A percentile compares a stretch with the other conserved stretches of the same genome.
phyloP scores from a whole-genome alignment of 1,140 invertebrate species.

The Euwallacea fornicatus region DNA sequence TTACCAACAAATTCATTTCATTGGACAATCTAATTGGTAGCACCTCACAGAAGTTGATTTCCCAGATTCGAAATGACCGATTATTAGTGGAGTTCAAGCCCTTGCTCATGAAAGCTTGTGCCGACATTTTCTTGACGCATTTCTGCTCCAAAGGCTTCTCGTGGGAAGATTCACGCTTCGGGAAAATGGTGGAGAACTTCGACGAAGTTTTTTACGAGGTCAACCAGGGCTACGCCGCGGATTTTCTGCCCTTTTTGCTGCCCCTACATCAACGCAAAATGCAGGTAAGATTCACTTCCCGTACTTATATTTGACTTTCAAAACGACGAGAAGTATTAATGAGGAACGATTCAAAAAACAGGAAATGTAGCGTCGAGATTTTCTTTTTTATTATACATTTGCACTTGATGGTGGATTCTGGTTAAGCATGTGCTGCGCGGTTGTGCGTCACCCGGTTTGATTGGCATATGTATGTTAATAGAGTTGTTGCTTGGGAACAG shows the following conservation, averaged over 20 bases:
- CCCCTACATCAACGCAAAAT: constrained; percentile 71
- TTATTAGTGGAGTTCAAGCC: constrained; percentile 60
- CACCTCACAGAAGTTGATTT: constrained; percentile 52
- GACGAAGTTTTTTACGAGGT: constrained; percentile 88
- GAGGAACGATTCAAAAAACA: constrained; percentile 12
- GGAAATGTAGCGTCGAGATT: constrained; percentile 10
- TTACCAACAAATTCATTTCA: constrained; percentile 66
- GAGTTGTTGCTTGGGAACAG: no score
- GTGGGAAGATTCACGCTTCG: constrained; percentile 64
- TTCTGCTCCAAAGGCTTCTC: constrained; percentile 77
- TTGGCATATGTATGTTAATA: no score
- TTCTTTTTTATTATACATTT: constrained; percentile 5
- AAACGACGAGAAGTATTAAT: constrained; percentile 8
- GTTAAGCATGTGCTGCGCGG: no score
- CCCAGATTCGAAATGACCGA: constrained; percentile 45
- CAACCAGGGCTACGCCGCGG: constrained; percentile 83
- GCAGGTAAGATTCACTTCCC: constrained; percentile 37
- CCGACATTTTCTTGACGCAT: constrained; percentile 81
- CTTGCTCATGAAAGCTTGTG: constrained; percentile 65
- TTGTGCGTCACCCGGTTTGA: no score
- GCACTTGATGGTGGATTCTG: no score
- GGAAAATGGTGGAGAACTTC: constrained; percentile 66
- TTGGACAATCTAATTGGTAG: constrained; percentile 63
- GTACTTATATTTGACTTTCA: constrained; percentile 14
- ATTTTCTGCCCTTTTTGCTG: constrained; percentile 80